Conservation (phyloP, 2,113 vertebrate genomes). For the Hippolais icterina region DNA sequence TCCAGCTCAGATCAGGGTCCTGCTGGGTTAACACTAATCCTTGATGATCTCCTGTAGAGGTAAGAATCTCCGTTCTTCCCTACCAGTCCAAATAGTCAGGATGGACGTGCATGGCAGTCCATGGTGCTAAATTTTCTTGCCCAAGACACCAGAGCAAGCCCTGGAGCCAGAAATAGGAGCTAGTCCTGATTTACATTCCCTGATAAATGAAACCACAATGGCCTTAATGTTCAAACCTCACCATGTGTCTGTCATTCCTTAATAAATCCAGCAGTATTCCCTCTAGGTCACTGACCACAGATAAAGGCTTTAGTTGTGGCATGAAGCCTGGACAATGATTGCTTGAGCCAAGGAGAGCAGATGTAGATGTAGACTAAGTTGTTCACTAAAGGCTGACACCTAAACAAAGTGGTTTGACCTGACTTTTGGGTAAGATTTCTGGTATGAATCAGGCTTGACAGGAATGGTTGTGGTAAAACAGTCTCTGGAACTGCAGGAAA, state of each 20-base stretch:
- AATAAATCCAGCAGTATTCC: neutral
- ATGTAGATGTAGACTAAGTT: neutral
- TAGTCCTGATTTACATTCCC: neutral
- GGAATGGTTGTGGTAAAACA: neutral
- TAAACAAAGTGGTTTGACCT: neutral
- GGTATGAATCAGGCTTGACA: neutral
- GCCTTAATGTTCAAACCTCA: neutral
- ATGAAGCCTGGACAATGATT: neutral
- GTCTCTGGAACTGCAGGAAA: neutral
- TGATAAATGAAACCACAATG: slow-evolving; percentile 15
- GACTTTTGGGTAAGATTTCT: neutral
- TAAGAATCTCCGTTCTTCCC: neutral
- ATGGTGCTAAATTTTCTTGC: neutral
- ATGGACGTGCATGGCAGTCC: neutral
- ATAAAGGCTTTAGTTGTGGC: neutral
- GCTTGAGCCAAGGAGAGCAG: neutral
- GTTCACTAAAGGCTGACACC: neutral
- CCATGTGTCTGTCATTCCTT: neutral
- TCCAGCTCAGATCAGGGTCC: neutral
- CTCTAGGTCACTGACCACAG: neutral
- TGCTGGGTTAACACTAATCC: neutral
- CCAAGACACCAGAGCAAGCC: neutral
- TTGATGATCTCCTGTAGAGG: neutral
- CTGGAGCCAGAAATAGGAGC: neutral
- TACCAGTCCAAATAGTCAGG: neutral